These are phyloP conservation scores for Gymnoscopelus braueri DNA, from an alignment of 2,797 vertebrate genomes.

Conservation along the genomic window DNA sequence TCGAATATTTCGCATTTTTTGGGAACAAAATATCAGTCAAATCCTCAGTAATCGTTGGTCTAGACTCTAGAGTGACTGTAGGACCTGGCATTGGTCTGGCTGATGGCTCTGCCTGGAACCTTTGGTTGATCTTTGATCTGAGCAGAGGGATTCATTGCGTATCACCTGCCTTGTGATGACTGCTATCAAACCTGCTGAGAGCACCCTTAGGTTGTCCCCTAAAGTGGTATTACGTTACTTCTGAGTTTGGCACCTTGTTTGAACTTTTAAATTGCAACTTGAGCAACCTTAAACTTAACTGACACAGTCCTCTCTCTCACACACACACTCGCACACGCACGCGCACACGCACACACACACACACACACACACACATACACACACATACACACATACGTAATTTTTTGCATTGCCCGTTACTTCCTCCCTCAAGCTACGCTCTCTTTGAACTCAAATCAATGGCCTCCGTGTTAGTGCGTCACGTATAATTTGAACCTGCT, in stretches of 20 bases:
- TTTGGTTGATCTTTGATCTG: too few species aligned
- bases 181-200: conserved; percentile 9
- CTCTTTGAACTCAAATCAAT: conserved; percentile 69
- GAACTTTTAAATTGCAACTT: conserved; percentile 20
- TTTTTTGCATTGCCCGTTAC: conserved; percentile 43
- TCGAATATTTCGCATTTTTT: too few species aligned
- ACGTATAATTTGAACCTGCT: conserved; percentile 68
- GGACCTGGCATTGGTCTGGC: too few species aligned
- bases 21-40: too few species aligned
- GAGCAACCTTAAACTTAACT: conserved; percentile 13
- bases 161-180: conserved; percentile 24
- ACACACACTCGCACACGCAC: neutral
- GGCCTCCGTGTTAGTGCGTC: conserved; percentile 66
- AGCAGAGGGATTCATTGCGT: conserved; percentile 41
- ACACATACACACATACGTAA: conserved; percentile 19
- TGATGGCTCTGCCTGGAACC: too few species aligned
- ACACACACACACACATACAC: conserved; percentile 29
- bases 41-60: too few species aligned
- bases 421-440: conserved; percentile 39
- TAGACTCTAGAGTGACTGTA: too few species aligned
- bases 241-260: neutral
- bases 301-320: neutral
- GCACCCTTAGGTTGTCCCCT: conserved; percentile 29
- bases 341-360: conserved; percentile 10
- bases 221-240: conserved; percentile 30